Conservation (phyloP, 2,888 invertebrate genomes). For the Thereva nobilitata region DNA sequence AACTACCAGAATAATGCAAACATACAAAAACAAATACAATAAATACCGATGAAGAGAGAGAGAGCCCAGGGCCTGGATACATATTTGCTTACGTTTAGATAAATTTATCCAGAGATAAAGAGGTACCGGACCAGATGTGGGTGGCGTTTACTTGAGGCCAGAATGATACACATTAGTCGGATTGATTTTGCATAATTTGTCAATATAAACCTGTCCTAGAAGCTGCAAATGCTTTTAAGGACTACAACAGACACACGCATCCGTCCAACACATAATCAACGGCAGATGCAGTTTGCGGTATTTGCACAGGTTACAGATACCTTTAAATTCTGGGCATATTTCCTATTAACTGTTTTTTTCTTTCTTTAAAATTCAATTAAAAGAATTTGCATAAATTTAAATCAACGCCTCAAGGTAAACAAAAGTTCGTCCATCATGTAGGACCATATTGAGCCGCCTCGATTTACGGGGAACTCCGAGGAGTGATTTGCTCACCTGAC, state of each 20-base stretch:
- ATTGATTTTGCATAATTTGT: constrained; percentile 33
- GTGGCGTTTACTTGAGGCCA: constrained; percentile 14
- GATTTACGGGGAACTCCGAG: too few relatives aligned
- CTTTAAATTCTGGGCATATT: too few relatives aligned
- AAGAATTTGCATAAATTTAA: too few relatives aligned
- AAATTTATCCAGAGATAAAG: constrained; percentile 25
- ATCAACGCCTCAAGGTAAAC: too few relatives aligned
- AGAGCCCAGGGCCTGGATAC: constrained; percentile 10
- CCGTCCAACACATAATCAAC: constrained; percentile 1
- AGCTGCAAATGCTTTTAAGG: neutral
- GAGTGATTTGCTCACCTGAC: neutral
- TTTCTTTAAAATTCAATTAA: too few relatives aligned
- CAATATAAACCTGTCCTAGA: constrained; percentile 12
- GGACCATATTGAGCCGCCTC: too few relatives aligned
- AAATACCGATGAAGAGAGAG: neutral
- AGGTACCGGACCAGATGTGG: constrained; percentile 19
- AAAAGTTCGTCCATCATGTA: too few relatives aligned
- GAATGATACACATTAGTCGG: constrained; percentile 18
- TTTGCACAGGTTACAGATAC: too few relatives aligned
- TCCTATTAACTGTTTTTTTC: too few relatives aligned
- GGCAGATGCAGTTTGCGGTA: neutral
- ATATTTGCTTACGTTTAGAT: constrained; percentile 24
- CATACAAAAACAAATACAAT: constrained; percentile 9
- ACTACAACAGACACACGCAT: neutral
- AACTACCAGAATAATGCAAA: constrained; percentile 3